phyloP scores from a whole-genome alignment of 2,113 vertebrate species.

The Dasyurus viverrinus region DNA sequence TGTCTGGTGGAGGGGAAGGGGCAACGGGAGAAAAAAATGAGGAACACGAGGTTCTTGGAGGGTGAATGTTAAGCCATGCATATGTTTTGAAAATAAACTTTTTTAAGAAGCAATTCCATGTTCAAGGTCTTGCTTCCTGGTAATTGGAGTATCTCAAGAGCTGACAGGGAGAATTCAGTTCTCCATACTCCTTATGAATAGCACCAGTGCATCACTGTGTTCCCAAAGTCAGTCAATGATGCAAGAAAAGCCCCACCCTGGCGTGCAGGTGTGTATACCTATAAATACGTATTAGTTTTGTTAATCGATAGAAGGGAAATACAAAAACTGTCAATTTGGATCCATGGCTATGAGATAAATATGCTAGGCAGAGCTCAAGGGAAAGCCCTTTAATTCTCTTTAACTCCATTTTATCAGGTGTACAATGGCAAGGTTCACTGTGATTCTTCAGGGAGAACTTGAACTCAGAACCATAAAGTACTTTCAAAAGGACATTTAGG shows the following conservation, averaged over 20 bases:
- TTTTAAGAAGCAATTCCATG: not conserved
- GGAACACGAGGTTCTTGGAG: too few species aligned
- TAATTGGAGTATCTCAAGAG: not conserved
- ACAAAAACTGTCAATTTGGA: not conserved
- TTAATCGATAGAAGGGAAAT: not conserved
- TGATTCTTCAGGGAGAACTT: not conserved
- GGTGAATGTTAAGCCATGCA: too few species aligned
- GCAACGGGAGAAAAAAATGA: too few species aligned
- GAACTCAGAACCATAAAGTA: not conserved
- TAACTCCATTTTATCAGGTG: not conserved
- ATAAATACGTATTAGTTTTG: not conserved
- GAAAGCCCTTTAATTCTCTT: not conserved
- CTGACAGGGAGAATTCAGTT: not conserved
- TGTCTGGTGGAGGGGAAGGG: too few species aligned
- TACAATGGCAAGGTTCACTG: not conserved
- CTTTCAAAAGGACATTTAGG: not conserved
- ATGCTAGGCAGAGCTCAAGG: not conserved
- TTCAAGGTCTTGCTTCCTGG: not conserved
- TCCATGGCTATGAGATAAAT: not conserved
- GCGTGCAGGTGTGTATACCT: not conserved
- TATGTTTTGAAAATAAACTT: too few species aligned
- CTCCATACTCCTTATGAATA: not conserved
- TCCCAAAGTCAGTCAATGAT: not conserved
- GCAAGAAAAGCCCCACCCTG: not conserved
- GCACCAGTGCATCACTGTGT: not conserved